Percentiles rank a stretch among this genome's conserved stretches.
Conservation (phyloP, 2,888 invertebrate genomes). For the Pollenia amentaria region DNA sequence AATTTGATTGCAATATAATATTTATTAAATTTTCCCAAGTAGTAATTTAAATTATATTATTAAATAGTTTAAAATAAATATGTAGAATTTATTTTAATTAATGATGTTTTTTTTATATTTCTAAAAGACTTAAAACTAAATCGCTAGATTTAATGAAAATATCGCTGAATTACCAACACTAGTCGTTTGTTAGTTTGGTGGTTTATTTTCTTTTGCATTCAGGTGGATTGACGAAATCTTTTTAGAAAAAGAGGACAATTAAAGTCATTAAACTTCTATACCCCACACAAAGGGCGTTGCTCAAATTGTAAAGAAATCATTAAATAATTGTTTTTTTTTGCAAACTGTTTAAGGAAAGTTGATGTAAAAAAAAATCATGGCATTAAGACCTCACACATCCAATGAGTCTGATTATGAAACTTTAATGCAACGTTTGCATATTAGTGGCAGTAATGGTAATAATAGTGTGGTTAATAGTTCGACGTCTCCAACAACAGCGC, state of each 20-base stretch:
- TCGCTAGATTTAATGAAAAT: not conserved
- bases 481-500: slow-evolving; percentile 35
- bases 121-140: not conserved
- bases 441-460: slow-evolving; percentile 75
- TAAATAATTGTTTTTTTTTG: not conserved
- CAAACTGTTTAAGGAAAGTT: slow-evolving; percentile 17
- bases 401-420: slow-evolving; percentile 81
- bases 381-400: slow-evolving; percentile 72
- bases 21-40: no score
- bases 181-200: slow-evolving; percentile 58
- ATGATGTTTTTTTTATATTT: not conserved
- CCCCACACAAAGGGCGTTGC: slow-evolving; percentile 69
- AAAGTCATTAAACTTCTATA: slow-evolving; percentile 64
- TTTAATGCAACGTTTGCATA: slow-evolving; percentile 82
- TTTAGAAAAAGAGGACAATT: slow-evolving; percentile 64
- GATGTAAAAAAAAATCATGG: slow-evolving; percentile 41
- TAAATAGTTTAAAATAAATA: no score
- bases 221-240: slow-evolving; percentile 66
- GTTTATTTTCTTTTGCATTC: slow-evolving; percentile 65
- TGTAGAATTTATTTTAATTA: no score
- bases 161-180: slow-evolving; percentile 52
- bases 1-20: no score
- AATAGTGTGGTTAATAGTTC: slow-evolving; percentile 64
- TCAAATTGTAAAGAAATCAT: slow-evolving; percentile 14
- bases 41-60: no score